Conservation (phyloP, 2,888 invertebrate genomes). For the Conomelus anceps region DNA sequence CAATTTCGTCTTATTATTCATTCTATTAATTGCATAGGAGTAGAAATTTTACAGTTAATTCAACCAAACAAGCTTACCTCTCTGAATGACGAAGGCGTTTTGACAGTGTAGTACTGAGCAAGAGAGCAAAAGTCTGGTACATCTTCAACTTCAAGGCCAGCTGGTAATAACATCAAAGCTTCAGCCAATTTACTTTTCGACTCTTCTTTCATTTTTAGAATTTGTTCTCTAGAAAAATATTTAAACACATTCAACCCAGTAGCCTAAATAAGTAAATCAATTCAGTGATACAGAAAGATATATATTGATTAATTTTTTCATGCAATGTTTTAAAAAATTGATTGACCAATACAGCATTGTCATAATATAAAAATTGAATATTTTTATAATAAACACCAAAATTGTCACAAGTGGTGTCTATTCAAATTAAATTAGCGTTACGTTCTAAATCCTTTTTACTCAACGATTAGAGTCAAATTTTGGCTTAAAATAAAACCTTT, state of each 20-base stretch:
- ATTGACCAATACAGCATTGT: too few relatives aligned
- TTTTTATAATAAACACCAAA: too few relatives aligned
- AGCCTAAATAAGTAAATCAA: too few relatives aligned
- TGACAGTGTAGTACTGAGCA: slow-evolving; percentile 90
- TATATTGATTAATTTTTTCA: background rate
- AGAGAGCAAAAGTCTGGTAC: slow-evolving; percentile 94
- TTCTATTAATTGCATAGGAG: too few relatives aligned
- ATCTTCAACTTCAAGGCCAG: slow-evolving; percentile 85
- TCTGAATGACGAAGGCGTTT: slow-evolving; percentile 88
- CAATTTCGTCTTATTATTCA: too few relatives aligned
- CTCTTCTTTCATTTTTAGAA: slow-evolving; percentile 68
- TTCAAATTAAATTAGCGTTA: too few relatives aligned
- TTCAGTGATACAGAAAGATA: background rate
- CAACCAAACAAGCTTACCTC: slow-evolving; percentile 49
- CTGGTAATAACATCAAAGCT: slow-evolving; percentile 67
- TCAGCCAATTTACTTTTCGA: slow-evolving; percentile 61
- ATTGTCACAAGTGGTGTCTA: too few relatives aligned
- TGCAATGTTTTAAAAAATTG: too few relatives aligned
- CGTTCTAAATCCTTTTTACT: too few relatives aligned
- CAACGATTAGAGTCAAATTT: too few relatives aligned
- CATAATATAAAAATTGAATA: slow-evolving; percentile 4
- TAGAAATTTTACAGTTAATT: too few relatives aligned
- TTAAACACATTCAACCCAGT: background rate
- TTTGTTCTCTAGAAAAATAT: slow-evolving; percentile 56
- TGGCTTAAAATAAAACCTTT: too few relatives aligned